Conservation (phyloP, 2,113 vertebrate genomes). For the Nipponia nippon region DNA sequence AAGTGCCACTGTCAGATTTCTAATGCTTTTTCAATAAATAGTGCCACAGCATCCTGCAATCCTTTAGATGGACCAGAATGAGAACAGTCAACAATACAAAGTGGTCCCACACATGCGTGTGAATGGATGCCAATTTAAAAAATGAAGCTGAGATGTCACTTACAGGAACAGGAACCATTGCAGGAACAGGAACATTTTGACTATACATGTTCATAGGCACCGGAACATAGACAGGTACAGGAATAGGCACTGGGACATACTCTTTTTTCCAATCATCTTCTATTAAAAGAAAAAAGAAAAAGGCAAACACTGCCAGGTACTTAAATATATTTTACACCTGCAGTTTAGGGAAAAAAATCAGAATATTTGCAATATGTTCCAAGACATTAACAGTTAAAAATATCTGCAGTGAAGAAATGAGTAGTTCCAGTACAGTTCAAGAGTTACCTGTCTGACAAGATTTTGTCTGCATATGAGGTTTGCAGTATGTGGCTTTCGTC, state of each 20-base stretch:
- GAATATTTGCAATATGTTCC: background rate
- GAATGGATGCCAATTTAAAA: background rate
- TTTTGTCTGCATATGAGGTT: conserved; percentile 98
- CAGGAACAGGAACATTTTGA: conserved; percentile 86
- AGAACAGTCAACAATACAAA: background rate
- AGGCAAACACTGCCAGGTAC: conserved; percentile 20
- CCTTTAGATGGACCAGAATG: background rate
- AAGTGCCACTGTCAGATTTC: background rate
- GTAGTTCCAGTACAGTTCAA: background rate
- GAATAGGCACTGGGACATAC: conserved; percentile 91
- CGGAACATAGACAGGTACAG: conserved; percentile 94
- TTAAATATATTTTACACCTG: background rate
- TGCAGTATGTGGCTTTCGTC: conserved; percentile 98
- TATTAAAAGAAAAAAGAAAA: conserved; percentile 57
- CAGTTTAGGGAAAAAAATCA: background rate
- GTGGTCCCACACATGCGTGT: background rate
- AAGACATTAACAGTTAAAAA: background rate
- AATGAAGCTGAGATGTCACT: conserved; percentile 54
- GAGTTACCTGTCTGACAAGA: conserved; percentile 90
- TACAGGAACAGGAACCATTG: conserved; percentile 90
- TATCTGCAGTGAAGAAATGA: background rate
- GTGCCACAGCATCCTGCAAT: background rate
- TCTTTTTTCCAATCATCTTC: conserved; percentile 90
- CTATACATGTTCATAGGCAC: conserved; percentile 95
- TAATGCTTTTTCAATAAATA: background rate